phyloP scores from a whole-genome alignment of 1,140 invertebrate genomes.

The Drosophila ercepeae region DNA sequence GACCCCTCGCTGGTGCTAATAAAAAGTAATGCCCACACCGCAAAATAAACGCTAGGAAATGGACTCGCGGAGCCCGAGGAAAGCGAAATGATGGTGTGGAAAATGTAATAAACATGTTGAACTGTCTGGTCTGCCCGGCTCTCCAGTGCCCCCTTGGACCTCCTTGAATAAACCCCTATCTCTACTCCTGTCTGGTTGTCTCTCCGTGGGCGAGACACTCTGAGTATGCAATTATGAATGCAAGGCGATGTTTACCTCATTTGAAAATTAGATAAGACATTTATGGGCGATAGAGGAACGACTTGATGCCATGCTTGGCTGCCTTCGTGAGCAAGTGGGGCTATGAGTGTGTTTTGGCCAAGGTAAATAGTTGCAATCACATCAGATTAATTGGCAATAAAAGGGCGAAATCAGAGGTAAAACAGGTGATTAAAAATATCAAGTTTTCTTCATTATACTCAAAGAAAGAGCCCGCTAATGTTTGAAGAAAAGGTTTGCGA shows the following conservation, averaged over 20 bases:
- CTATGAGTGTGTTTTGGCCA: conserved; percentile 5
- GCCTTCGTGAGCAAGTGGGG: not conserved
- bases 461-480: too few relatives aligned
- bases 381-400: not conserved
- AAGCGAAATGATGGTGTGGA: conserved; percentile 67
- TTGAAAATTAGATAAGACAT: conserved; percentile 76
- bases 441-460: too few relatives aligned
- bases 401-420: not conserved
- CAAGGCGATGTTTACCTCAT: conserved; percentile 72
- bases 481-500: not conserved
- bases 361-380: not conserved
- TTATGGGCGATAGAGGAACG: conserved; percentile 62
- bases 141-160: not conserved
- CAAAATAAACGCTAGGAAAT: conserved; percentile 77
- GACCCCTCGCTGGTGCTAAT: conserved; percentile 63
- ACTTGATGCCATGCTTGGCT: conserved; percentile 54
- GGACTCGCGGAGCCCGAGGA: conserved; percentile 38
- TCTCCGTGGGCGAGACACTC: conserved; percentile 63
- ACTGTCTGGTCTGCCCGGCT: conserved; percentile 23
- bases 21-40: conserved; percentile 70
- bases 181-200: not conserved
- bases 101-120: conserved; percentile 80
- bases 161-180: not conserved
- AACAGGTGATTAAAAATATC: not conserved
- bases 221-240: conserved; percentile 79